phyloP scores from a whole-genome alignment of 2,888 invertebrate species.

The Agrypnus murinus region DNA sequence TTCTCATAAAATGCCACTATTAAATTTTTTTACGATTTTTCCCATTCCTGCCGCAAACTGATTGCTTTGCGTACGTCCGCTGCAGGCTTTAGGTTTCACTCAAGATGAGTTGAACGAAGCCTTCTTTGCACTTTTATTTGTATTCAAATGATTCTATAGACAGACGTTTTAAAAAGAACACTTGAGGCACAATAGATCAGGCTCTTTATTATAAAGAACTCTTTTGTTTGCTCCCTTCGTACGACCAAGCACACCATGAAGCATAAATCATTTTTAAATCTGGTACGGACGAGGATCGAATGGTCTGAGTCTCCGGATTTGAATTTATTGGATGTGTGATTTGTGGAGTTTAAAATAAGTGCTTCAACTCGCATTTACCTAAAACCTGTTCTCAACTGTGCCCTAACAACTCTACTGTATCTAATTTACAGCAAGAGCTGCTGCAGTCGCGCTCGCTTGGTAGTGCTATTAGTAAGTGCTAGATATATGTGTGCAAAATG shows the following conservation, averaged over 20 bases:
- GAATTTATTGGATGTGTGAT: constrained; percentile 30
- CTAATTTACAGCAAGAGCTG: constrained; percentile 9
- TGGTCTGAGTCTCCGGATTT: constrained; percentile 28
- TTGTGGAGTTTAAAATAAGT: constrained; percentile 36
- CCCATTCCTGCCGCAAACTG: background rate
- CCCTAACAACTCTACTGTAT: constrained; percentile 10
- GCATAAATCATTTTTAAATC: constrained; percentile 53
- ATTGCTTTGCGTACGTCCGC: background rate
- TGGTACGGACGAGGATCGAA: constrained; percentile 34
- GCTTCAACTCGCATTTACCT: constrained; percentile 25
- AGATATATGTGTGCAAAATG: no score
- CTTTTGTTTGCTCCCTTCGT: constrained; percentile 49
- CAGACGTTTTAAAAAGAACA: constrained; percentile 42
- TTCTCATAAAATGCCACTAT: no score
- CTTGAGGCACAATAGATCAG: constrained; percentile 44
- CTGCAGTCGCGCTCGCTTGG: no score
- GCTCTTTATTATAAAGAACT: constrained; percentile 44
- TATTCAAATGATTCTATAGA: constrained; percentile 41
- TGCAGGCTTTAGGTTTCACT: constrained; percentile 13
- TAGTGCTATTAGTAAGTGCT: no score
- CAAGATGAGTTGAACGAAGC: constrained; percentile 26
- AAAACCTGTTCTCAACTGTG: constrained; percentile 22
- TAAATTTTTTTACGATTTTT: background rate
- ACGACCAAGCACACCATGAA: constrained; percentile 40
- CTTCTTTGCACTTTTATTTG: constrained; percentile 43